Percentiles rank a stretch among this genome's conserved stretches.
Conservation (phyloP, 1,140 invertebrate genomes). For the Matsumurasca onukii region DNA sequence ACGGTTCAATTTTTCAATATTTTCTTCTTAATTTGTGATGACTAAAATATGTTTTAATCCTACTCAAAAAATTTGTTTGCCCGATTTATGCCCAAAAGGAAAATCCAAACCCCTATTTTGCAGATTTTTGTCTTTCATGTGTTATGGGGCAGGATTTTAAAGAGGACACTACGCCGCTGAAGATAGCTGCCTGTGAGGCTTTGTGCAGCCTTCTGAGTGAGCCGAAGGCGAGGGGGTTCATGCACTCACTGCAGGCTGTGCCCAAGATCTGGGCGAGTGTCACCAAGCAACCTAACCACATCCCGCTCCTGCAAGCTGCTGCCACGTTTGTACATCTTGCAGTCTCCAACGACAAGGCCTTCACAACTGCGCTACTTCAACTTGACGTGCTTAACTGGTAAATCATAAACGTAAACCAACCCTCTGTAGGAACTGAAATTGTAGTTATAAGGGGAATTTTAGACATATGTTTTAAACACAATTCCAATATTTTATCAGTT, state of each 20-base stretch:
- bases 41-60: too few relatives aligned
- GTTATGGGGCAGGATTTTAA: background rate
- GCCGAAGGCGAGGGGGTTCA: background rate
- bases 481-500: too few relatives aligned
- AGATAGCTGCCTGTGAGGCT: slow-evolving; percentile 9
- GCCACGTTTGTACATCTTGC: slow-evolving; percentile 13
- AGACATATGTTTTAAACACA: too few relatives aligned
- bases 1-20: too few relatives aligned
- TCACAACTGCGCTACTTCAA: background rate
- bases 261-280: background rate
- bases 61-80: too few relatives aligned
- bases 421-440: too few relatives aligned
- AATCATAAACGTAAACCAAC: too few relatives aligned
- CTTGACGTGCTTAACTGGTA: slow-evolving; percentile 11
- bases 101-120: too few relatives aligned
- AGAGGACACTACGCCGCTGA: slow-evolving; percentile 14
- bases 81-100: too few relatives aligned
- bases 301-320: slow-evolving; percentile 1
- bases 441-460: too few relatives aligned
- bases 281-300: slow-evolving; percentile 5
- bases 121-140: too few relatives aligned
- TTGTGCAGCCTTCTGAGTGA: slow-evolving; percentile 1
- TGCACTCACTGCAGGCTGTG: background rate
- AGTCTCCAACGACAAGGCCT: background rate
- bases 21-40: too few relatives aligned